A percentile compares a stretch with the other conserved stretches of the same genome.
phyloP scores from a whole-genome alignment of 1,140 invertebrate genomes.

The Zophobas morio region DNA sequence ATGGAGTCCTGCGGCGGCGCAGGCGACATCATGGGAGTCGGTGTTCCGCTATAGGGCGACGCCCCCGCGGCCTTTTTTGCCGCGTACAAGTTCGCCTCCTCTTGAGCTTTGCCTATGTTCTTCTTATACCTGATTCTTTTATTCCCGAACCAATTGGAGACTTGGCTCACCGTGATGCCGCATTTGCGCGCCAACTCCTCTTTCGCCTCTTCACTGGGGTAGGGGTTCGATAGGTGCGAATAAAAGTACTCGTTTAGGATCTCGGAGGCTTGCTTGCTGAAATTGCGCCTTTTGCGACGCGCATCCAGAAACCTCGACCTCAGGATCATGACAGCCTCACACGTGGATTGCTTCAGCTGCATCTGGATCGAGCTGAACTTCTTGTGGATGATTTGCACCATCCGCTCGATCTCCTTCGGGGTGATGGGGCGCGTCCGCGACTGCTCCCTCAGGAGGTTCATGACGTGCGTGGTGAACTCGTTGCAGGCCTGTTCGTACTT shows the following conservation, averaged over 20 bases:
- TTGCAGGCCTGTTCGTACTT: constrained; percentile 99
- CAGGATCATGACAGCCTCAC: constrained; percentile 99
- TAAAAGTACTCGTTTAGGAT: constrained; percentile 99
- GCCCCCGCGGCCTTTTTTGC: constrained; percentile 98
- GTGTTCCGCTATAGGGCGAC: constrained; percentile 91
- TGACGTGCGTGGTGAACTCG: constrained; percentile 99
- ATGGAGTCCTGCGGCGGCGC: constrained; percentile 91
- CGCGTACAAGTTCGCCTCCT: constrained; percentile 99
- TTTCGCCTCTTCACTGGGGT: constrained; percentile 99
- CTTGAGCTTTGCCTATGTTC: constrained; percentile 99
- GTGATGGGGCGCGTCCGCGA: constrained; percentile 96
- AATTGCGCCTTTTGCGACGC: constrained; percentile 98
- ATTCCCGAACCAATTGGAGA: constrained; percentile 99
- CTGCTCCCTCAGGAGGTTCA: constrained; percentile 98
- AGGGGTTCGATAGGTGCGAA: constrained; percentile 99
- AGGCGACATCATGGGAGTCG: constrained; percentile 94
- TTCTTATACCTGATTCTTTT: constrained; percentile 99
- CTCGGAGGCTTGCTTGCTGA: constrained; percentile 99
- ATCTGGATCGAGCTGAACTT: constrained; percentile 99
- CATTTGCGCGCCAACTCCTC: constrained; percentile 99
- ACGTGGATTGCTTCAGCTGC: constrained; percentile 99
- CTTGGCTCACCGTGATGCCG: constrained; percentile 98
- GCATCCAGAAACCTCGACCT: constrained; percentile 95
- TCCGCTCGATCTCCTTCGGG: constrained; percentile 96
- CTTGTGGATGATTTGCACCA: constrained; percentile 99